Percentiles rank a stretch among this genome's conserved stretches.
Evolutionary conservation across 2,888 invertebrate genomes (phyloP).

Genomic region (Ophion ellenae): DNA sequence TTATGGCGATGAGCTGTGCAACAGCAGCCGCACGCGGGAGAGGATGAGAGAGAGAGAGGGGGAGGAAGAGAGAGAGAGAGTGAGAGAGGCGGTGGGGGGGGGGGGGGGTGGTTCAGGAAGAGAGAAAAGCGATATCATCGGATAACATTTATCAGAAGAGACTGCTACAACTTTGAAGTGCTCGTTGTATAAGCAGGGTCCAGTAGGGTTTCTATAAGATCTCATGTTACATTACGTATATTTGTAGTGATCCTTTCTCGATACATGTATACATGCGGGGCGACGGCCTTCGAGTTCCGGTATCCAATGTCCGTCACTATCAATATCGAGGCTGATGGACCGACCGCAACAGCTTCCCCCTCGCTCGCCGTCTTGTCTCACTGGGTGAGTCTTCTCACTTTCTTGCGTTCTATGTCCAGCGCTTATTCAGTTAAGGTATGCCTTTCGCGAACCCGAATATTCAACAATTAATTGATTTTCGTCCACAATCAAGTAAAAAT

Average conservation of each 20-base stretch:
- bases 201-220: conserved; percentile 12
- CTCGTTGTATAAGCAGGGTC: background rate
- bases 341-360: conserved; percentile 38
- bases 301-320: conserved; percentile 57
- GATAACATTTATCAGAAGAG: background rate
- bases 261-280: conserved; percentile 1
- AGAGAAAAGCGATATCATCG: too few species aligned
- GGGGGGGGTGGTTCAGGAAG: background rate
- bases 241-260: background rate
- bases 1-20: conserved; percentile 19
- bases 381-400: conserved; percentile 15
- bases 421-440: conserved; percentile 45
- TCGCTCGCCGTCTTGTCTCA: conserved; percentile 27
- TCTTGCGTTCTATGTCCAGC: conserved; percentile 31
- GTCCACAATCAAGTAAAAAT: too few species aligned
- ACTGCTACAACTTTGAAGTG: conserved; percentile 43
- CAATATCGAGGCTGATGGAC: conserved; percentile 57
- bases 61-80: background rate
- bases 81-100: conserved; percentile 12
- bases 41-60: too few species aligned
- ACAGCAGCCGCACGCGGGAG: too few species aligned
- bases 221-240: background rate
- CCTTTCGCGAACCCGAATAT: background rate
- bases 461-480: background rate
- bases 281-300: conserved; percentile 25